Evolutionary conservation across 2,888 invertebrate species (phyloP).

Genomic region (Polyommatus iphigenia): DNA sequence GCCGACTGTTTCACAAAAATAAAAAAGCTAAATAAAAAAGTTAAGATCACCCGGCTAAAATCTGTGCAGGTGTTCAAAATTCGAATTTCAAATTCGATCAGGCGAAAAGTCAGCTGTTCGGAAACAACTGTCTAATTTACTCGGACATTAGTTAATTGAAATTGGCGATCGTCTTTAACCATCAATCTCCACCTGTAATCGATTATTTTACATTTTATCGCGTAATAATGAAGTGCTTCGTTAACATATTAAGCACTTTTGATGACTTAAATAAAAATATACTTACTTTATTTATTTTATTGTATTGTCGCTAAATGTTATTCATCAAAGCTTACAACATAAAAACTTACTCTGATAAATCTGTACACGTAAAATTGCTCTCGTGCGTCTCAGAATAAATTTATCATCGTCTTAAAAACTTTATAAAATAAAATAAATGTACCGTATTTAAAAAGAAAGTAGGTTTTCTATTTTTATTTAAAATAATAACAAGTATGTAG

Average conservation of each 20-base stretch:
- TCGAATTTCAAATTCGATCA: constrained; percentile 52
- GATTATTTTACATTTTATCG: constrained; percentile 1
- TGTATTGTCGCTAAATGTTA: not conserved
- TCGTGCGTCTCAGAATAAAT: no score
- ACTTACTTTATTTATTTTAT: not conserved
- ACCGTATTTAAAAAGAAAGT: no score
- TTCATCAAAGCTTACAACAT: no score
- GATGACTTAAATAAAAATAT: not conserved
- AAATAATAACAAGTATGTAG: no score
- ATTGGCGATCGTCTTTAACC: constrained; percentile 31
- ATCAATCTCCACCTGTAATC: constrained; percentile 15
- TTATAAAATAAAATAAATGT: no score
- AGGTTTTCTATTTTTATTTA: no score
- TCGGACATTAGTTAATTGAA: constrained; percentile 38
- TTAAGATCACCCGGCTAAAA: constrained; percentile 65
- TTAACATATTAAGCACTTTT: not conserved
- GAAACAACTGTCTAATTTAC: constrained; percentile 48
- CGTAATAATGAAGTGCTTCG: not conserved
- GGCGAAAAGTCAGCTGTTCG: constrained; percentile 70
- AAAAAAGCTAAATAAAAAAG: constrained; percentile 64
- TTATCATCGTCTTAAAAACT: no score
- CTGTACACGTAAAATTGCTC: no score
- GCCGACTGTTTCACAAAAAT: constrained; percentile 55
- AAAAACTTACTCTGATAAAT: no score
- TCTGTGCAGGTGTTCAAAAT: constrained; percentile 69